phyloP scores from a whole-genome alignment of 1,140 invertebrate genomes.

The Augochlora pura region DNA sequence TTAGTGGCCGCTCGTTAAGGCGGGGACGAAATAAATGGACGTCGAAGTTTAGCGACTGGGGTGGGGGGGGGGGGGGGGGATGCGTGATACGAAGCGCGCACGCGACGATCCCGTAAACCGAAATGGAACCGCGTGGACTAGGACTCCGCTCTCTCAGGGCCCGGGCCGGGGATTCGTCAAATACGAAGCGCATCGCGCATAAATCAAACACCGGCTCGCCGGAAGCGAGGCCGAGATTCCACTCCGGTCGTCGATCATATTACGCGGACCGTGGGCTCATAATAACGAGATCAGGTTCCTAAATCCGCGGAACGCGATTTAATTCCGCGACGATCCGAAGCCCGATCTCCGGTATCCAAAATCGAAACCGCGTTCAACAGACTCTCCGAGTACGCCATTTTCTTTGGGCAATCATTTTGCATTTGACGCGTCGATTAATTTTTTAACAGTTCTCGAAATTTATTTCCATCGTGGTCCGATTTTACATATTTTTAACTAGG shows the following conservation, averaged over 20 bases:
- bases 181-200: neutral
- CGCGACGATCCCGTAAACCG: constrained; percentile 21
- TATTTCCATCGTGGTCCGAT: too few relatives aligned
- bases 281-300: neutral
- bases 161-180: neutral
- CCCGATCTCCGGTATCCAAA: neutral
- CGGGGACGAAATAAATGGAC: neutral
- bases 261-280: neutral
- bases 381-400: neutral
- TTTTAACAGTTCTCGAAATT: too few relatives aligned
- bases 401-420: neutral
- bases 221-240: constrained; percentile 11
- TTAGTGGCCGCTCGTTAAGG: constrained; percentile 9
- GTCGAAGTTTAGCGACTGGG: neutral
- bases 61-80: too few relatives aligned
- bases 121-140: neutral
- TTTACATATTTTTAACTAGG: too few relatives aligned
- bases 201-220: constrained; percentile 14
- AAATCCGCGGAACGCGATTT: neutral
- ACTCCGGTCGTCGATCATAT: constrained; percentile 11
- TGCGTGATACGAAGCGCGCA: constrained; percentile 8
- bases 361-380: neutral
- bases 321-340: neutral
- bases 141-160: too few relatives aligned
- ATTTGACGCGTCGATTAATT: too few relatives aligned